Conservation (phyloP, 53 echinoderm and acorn worm genomes). For the Apostichopus leukothele region DNA sequence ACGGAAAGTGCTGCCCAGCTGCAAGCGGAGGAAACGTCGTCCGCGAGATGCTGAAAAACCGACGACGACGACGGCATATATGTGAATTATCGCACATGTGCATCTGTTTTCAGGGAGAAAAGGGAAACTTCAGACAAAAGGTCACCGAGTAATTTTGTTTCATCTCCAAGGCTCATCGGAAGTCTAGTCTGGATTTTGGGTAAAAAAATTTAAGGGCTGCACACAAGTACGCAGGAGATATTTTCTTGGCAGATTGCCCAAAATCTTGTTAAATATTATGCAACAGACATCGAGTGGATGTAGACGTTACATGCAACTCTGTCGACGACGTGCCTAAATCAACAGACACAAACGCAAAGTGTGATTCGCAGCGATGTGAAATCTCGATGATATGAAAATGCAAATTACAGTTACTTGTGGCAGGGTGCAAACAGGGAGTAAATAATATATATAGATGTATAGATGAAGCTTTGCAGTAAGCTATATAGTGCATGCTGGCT, state of each 20-base stretch:
- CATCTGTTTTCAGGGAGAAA: neutral
- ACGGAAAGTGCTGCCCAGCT: constrained; percentile 10
- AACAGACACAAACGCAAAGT: no score
- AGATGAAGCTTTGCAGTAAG: no score
- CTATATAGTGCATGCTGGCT: no score
- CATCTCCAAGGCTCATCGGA: constrained; percentile 3
- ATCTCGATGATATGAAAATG: no score
- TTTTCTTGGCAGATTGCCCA: constrained; percentile 21
- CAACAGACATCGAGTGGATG: neutral
- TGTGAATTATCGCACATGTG: neutral
- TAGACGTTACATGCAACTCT: neutral
- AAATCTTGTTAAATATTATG: constrained; percentile 3
- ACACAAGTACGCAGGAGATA: neutral
- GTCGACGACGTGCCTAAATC: no score
- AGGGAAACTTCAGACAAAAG: constrained; percentile 26
- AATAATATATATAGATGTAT: no score
- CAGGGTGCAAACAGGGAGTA: no score
- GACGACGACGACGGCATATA: neutral
- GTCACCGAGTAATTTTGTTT: constrained; percentile 2
- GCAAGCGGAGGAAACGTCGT: neutral
- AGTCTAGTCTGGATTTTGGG: neutral
- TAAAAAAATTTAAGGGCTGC: neutral
- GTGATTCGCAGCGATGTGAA: no score
- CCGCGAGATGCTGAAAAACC: neutral
- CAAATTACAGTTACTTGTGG: no score